Base-by-base conservation (phyloP, 2,797 vertebrate species). In the Enteromius afrohamiltoni region DNA sequence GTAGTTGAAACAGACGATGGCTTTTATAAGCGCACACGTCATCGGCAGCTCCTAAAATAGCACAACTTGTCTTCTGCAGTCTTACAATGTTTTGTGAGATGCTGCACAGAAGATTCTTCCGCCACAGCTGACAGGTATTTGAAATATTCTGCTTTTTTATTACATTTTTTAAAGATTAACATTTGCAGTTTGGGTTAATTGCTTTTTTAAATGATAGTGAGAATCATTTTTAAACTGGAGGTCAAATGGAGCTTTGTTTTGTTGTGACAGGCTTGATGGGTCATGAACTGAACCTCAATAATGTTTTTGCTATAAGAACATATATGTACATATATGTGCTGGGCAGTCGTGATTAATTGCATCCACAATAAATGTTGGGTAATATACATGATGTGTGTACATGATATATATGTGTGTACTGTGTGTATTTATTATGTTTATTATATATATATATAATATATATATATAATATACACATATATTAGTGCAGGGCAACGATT, bases 1-100 rank as follows among this genome's bases (percentile, higher is more conserved):
- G 89, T 92, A 87, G 89, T 88, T 83, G 78, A 87, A 80, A 83
- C 87, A 80, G 87, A 77, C 82, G 86, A 69, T 77, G 62, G 83
- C 65, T 89, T 85, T 87, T 79, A 77, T 80, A 83, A 78, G 80
- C 64, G 55, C 79, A 29, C 31, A 55, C 82, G 69, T 85, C 81
- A 77, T 77, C 53, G 14, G 37, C 70, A 76, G 76, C 62, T 81
- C 42, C 78, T 45, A 69, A 82, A 75, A 79, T 68, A 78, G 58
- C 21, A 29, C 45, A 4, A 62, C 21, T 75, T 82, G 82, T 47
- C 68, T 73, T 78, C 26, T 17, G 3, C 73, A 83, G 85, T 45
- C 71, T 69, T 40, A 76, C 85, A 85, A 86, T 85, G 68, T 58
- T 16, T 47, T 47, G 69, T 80, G 60, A 80, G 62, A 51, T 71